phyloP scores from a whole-genome alignment of 2,113 vertebrate species.

The Phyllostomus hastatus region DNA sequence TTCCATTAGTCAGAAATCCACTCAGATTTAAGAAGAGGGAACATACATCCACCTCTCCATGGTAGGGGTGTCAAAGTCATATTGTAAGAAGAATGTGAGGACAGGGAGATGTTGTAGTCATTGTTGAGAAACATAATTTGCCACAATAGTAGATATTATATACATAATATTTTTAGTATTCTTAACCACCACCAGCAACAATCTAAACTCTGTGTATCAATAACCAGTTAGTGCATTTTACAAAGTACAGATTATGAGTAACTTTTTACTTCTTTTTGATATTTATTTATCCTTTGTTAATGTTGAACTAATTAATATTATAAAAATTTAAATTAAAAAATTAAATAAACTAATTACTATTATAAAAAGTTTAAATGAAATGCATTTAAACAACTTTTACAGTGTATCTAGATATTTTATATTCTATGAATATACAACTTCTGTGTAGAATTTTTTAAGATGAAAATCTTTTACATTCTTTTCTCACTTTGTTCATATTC shows the following conservation, averaged over 20 bases:
- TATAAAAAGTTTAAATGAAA: background rate
- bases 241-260: background rate
- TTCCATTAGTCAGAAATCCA: background rate
- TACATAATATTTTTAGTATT: background rate
- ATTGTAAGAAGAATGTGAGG: background rate
- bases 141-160: background rate
- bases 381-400: background rate
- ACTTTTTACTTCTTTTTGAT: conserved; percentile 16
- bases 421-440: background rate
- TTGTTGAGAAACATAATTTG: background rate
- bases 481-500: background rate
- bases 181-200: background rate
- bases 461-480: background rate
- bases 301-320: background rate
- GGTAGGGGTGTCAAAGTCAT: background rate
- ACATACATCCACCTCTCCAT: background rate
- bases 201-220: background rate
- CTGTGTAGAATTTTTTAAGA: background rate
- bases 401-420: background rate
- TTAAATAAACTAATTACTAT: background rate
- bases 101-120: background rate
- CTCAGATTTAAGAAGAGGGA: background rate
- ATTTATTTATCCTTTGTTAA: background rate
- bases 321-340: background rate
- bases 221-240: background rate